These are phyloP conservation scores for Momotus momota DNA, from an alignment of 2,797 vertebrate genomes.

Conservation along the genomic window DNA sequence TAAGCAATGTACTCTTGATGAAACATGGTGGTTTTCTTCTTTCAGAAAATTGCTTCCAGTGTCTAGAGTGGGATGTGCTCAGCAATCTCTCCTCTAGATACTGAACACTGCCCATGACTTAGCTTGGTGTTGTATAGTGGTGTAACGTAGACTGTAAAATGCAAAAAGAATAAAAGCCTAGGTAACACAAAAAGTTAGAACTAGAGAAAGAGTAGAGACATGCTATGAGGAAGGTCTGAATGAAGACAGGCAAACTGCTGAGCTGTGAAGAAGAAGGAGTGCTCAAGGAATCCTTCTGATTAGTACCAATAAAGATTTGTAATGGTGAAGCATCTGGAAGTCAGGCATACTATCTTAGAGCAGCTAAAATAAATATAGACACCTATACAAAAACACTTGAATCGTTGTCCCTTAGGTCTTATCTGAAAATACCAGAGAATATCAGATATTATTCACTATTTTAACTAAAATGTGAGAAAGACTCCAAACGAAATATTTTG, in stretches of 20 bases:
- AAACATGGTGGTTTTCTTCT: not conserved
- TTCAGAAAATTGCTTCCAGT: not conserved
- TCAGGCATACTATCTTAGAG: not conserved
- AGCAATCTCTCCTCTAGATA: not conserved
- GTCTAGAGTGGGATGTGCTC: not conserved
- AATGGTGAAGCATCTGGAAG: not conserved
- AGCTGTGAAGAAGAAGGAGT: not conserved
- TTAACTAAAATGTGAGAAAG: not conserved
- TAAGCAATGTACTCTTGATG: not conserved
- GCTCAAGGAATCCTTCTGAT: not conserved
- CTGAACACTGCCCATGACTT: not conserved
- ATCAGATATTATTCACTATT: not conserved
- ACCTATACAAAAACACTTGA: not conserved
- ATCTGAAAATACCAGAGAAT: not conserved
- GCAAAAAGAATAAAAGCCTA: not conserved
- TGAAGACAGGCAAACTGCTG: not conserved
- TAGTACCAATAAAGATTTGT: not conserved
- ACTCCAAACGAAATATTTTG: not conserved
- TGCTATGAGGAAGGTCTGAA: not conserved
- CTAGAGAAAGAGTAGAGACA: not conserved
- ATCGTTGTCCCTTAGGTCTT: not conserved
- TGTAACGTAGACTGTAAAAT: not conserved
- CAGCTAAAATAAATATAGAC: not conserved
- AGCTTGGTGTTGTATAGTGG: not conserved
- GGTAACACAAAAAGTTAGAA: not conserved